These are phyloP conservation scores for Clusia tigrina DNA, from an alignment of 2,888 invertebrate species.

Conservation along the genomic window DNA sequence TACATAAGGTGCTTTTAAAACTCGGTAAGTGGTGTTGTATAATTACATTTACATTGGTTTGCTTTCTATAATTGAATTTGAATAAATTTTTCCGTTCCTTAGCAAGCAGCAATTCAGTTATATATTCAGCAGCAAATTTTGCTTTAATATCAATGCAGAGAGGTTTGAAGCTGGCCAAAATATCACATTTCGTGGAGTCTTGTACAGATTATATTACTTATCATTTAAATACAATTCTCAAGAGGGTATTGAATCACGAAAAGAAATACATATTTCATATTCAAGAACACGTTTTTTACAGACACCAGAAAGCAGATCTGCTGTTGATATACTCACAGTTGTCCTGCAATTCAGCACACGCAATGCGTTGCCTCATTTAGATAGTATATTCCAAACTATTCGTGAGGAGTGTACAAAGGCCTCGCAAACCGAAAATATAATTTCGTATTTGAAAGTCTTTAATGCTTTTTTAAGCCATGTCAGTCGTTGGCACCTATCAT, in stretches of 20 bases:
- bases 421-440: conserved; percentile 70
- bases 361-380: conserved; percentile 72
- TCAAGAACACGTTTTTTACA: conserved; percentile 27
- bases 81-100: conserved; percentile 35
- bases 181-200: conserved; percentile 70
- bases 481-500: conserved; percentile 67
- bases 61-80: too few relatives aligned
- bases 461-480: conserved; percentile 73
- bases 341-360: conserved; percentile 76
- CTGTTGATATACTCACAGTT: conserved; percentile 76
- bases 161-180: conserved; percentile 68
- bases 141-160: conserved; percentile 69
- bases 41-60: too few relatives aligned
- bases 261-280: conserved; percentile 1
- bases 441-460: conserved; percentile 75
- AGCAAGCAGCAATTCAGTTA: conserved; percentile 73
- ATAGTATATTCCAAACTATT: conserved; percentile 75
- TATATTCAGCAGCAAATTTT: conserved; percentile 71
- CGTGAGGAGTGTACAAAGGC: conserved; percentile 56
- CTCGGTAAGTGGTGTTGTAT: conserved; percentile 67
- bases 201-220: conserved; percentile 80
- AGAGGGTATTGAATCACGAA: conserved; percentile 63
- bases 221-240: conserved; percentile 73
- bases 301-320: conserved; percentile 68
- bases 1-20: conserved; percentile 76